phyloP scores from a whole-genome alignment of 2,888 invertebrate genomes.

The Calliopum simillimum region DNA sequence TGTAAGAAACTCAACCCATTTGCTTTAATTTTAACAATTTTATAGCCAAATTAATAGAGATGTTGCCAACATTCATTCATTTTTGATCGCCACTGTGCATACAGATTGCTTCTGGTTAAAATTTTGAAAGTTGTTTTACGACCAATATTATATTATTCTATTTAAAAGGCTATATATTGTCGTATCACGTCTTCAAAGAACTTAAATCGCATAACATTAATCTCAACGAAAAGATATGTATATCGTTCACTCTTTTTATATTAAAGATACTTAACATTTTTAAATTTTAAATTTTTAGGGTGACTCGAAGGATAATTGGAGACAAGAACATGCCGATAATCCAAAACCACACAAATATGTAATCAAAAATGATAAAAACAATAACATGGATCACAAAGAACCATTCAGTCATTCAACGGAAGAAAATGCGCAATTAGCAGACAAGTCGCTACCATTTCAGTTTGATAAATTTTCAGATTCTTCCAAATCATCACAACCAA shows the following conservation, averaged over 20 bases:
- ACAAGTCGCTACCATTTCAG: constrained; percentile 46
- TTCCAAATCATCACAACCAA: constrained; percentile 32
- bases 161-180: too few relatives aligned
- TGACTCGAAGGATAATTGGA: constrained; percentile 36
- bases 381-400: constrained; percentile 2
- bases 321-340: constrained; percentile 26
- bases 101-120: too few relatives aligned
- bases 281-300: constrained; percentile 31
- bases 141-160: too few relatives aligned
- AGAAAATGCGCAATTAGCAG: constrained; percentile 17
- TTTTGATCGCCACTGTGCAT: too few relatives aligned
- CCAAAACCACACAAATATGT: constrained; percentile 33
- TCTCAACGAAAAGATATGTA: too few relatives aligned
- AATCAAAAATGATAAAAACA: constrained; percentile 41
- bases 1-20: too few relatives aligned
- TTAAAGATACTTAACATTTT: not conserved
- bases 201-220: too few relatives aligned
- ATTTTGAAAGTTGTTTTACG: too few relatives aligned
- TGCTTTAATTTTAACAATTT: too few relatives aligned
- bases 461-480: constrained; percentile 50
- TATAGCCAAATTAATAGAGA: too few relatives aligned
- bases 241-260: not conserved
- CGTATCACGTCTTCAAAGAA: too few relatives aligned
- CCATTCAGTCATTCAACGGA: constrained; percentile 4
- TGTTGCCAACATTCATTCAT: too few relatives aligned